These are phyloP conservation scores for Muscina levida DNA, from an alignment of 2,888 invertebrate genomes.

Conservation along the genomic window DNA sequence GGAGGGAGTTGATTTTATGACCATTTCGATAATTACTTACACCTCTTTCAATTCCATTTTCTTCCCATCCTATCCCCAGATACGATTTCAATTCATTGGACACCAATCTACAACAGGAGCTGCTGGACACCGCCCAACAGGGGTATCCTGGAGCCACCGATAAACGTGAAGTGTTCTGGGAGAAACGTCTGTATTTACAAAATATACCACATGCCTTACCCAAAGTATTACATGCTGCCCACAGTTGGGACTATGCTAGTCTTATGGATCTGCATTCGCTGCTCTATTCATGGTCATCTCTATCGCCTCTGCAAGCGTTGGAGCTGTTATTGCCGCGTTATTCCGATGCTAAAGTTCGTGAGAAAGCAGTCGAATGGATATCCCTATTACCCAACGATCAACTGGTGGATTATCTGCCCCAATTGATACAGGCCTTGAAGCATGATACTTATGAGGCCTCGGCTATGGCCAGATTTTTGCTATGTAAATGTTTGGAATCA, in stretches of 20 bases:
- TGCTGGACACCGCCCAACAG: slow-evolving; percentile 79
- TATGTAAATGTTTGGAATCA: slow-evolving; percentile 91
- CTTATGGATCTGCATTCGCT: slow-evolving; percentile 92
- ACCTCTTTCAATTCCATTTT: not conserved
- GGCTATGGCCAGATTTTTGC: slow-evolving; percentile 88
- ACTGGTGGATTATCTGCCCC: slow-evolving; percentile 94
- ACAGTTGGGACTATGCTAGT: slow-evolving; percentile 95
- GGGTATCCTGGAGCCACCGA: slow-evolving; percentile 79
- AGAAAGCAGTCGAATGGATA: slow-evolving; percentile 91
- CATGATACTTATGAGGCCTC: slow-evolving; percentile 96
- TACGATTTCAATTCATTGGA: slow-evolving; percentile 90
- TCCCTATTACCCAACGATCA: slow-evolving; percentile 91
- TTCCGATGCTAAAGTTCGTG: slow-evolving; percentile 93
- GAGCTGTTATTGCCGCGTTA: slow-evolving; percentile 96
- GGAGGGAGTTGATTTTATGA: not conserved
- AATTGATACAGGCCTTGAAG: slow-evolving; percentile 93
- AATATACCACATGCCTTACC: slow-evolving; percentile 91
- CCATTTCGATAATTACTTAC: too few relatives aligned
- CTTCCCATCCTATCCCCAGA: slow-evolving; percentile 54
- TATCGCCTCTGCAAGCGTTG: slow-evolving; percentile 93
- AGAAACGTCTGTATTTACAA: slow-evolving; percentile 93
- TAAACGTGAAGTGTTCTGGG: slow-evolving; percentile 90
- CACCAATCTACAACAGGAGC: slow-evolving; percentile 82
- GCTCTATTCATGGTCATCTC: slow-evolving; percentile 91
- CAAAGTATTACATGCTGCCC: slow-evolving; percentile 91